A percentile compares a stretch with the other conserved stretches of the same genome.
Conservation (phyloP, 2,888 invertebrate genomes). For the Cheilosia grossa region DNA sequence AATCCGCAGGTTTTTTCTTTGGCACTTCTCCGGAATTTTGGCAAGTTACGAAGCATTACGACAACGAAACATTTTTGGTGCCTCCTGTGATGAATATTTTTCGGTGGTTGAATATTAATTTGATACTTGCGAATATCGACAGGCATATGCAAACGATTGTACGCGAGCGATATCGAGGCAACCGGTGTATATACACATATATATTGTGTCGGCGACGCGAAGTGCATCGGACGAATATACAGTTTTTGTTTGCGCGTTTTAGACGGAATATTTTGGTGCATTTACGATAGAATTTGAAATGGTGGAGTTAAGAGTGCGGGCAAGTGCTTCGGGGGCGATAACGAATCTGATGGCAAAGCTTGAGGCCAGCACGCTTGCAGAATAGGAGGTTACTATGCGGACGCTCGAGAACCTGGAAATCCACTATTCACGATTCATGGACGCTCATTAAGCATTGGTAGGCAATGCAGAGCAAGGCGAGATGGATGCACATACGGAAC, state of each 20-base stretch:
- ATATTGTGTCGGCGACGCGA: background rate
- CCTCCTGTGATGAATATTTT: background rate
- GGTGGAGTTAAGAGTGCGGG: slow-evolving; percentile 14
- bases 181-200: background rate
- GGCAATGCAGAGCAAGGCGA: too few relatives aligned
- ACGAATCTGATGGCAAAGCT: background rate
- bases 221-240: background rate
- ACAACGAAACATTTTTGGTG: slow-evolving; percentile 11
- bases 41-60: too few relatives aligned
- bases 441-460: too few relatives aligned
- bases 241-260: background rate
- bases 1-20: too few relatives aligned
- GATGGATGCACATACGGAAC: too few relatives aligned
- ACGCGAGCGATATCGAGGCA: background rate
- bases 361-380: slow-evolving; percentile 4
- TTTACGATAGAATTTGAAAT: too few relatives aligned
- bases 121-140: background rate
- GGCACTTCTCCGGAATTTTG: too few relatives aligned
- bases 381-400: slow-evolving; percentile 11
- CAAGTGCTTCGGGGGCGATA: slow-evolving; percentile 25
- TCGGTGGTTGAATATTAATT: background rate
- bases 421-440: too few relatives aligned
- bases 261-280: too few relatives aligned
- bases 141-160: background rate
- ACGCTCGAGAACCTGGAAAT: too few relatives aligned